Percentiles rank a stretch among this genome's conserved stretches.
Evolutionary conservation across 2,797 vertebrate genomes (phyloP).

Genomic region (Muscicapa striata): DNA sequence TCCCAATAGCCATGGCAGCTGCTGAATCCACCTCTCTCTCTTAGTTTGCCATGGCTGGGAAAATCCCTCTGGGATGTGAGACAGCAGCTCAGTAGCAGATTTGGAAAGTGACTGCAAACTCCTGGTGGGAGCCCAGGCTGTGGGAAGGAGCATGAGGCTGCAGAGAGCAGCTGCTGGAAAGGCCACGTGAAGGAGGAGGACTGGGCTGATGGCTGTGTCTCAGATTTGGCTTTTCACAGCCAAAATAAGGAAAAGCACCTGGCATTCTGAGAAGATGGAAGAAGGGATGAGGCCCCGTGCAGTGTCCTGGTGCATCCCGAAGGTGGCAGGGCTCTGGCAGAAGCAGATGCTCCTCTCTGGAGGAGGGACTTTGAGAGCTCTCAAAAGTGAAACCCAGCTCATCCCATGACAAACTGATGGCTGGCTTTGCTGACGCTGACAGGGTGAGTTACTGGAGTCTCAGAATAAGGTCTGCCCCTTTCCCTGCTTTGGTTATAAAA

Average conservation of each 20-base stretch:
- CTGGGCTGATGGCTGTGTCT: background rate
- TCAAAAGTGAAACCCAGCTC: background rate
- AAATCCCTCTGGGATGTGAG: background rate
- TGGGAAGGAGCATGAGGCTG: background rate
- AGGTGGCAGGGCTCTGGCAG: background rate
- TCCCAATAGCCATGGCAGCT: background rate
- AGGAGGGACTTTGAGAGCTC: background rate
- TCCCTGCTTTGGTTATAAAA: background rate
- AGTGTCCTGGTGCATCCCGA: rapidly evolving
- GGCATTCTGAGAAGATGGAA: background rate
- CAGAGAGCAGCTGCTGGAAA: background rate
- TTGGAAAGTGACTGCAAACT: background rate
- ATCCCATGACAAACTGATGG: background rate
- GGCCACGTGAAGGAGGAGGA: background rate
- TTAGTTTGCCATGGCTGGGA: rapidly evolving
- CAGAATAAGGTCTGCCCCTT: background rate
- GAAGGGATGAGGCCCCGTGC: background rate
- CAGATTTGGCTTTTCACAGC: background rate
- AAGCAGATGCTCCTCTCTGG: rapidly evolving
- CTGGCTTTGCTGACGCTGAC: background rate
- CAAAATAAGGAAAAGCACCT: background rate
- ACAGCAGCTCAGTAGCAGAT: background rate
- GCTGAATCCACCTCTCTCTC: background rate
- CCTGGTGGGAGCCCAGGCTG: background rate
- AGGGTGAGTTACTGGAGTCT: background rate